These are phyloP conservation scores for Xylocampa areola DNA, from an alignment of 2,888 invertebrate species.

Conservation along the genomic window DNA sequence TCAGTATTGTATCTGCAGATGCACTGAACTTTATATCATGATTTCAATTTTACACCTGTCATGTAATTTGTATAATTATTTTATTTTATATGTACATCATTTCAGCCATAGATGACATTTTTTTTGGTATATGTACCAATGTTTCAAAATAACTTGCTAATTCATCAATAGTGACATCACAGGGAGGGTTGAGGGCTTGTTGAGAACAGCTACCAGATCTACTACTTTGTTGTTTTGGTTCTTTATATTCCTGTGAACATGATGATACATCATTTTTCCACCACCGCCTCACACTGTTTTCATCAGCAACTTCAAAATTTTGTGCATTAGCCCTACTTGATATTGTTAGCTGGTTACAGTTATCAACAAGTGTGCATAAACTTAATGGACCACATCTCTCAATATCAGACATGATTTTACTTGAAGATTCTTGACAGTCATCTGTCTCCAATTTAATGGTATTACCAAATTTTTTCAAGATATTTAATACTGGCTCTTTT, in stretches of 20 bases:
- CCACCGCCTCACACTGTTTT: slow-evolving; percentile 72
- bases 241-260: slow-evolving; percentile 63
- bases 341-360: slow-evolving; percentile 84
- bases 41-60: slow-evolving; percentile 25
- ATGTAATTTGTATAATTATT: slow-evolving; percentile 10
- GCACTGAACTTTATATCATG: too few species aligned
- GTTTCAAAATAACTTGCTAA: slow-evolving; percentile 98
- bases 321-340: slow-evolving; percentile 67
- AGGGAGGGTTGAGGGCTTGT: slow-evolving; percentile 93
- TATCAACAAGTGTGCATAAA: slow-evolving; percentile 81
- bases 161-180: slow-evolving; percentile 98
- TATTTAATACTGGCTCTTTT: slow-evolving; percentile 89
- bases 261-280: slow-evolving; percentile 72
- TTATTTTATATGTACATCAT: slow-evolving; percentile 97
- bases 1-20: too few species aligned
- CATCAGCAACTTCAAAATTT: slow-evolving; percentile 48
- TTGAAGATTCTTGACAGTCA: slow-evolving; percentile 55
- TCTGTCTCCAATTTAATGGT: slow-evolving; percentile 53
- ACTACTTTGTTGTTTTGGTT: slow-evolving; percentile 70
- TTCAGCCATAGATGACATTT: slow-evolving; percentile 99
- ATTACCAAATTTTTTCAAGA: slow-evolving; percentile 73
- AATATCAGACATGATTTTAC: slow-evolving; percentile 56
- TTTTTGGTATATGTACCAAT: slow-evolving; percentile 98
- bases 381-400: slow-evolving; percentile 71
- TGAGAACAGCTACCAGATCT: slow-evolving; percentile 92